Percentiles rank a stretch among this genome's conserved stretches.
Evolutionary conservation across 2,888 invertebrate species (phyloP).

Genomic region (Aphodius sticticus): DNA sequence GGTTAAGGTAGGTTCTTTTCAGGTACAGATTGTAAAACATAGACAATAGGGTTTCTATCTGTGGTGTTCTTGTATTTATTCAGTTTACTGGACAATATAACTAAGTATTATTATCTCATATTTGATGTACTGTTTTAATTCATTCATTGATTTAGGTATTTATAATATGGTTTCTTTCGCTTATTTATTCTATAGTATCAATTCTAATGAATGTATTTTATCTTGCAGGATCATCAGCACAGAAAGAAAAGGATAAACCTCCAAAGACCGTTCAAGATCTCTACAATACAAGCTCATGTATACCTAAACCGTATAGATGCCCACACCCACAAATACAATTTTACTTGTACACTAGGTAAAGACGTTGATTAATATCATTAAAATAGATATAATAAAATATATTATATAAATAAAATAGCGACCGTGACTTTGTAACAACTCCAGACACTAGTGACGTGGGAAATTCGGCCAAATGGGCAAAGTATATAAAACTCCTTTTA

Average conservation of each 20-base stretch:
- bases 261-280: conserved; percentile 71
- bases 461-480: no score
- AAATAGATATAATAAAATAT: background rate
- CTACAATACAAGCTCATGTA: conserved; percentile 82
- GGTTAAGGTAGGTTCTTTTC: background rate
- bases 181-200: no score
- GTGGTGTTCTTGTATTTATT: no score
- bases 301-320: conserved; percentile 80
- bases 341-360: conserved; percentile 80
- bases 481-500: no score
- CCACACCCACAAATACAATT: conserved; percentile 86
- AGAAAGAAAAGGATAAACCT: conserved; percentile 59
- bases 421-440: no score
- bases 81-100: no score
- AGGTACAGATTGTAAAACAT: background rate
- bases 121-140: no score
- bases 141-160: no score
- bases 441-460: no score
- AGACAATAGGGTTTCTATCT: background rate
- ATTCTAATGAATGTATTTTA: background rate
- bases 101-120: no score
- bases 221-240: conserved; percentile 48
- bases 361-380: background rate
- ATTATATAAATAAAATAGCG: background rate
- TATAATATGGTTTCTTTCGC: no score